Evolutionary conservation across 2,888 invertebrate genomes (phyloP).

Genomic region (Drosophila algonquin): DNA sequence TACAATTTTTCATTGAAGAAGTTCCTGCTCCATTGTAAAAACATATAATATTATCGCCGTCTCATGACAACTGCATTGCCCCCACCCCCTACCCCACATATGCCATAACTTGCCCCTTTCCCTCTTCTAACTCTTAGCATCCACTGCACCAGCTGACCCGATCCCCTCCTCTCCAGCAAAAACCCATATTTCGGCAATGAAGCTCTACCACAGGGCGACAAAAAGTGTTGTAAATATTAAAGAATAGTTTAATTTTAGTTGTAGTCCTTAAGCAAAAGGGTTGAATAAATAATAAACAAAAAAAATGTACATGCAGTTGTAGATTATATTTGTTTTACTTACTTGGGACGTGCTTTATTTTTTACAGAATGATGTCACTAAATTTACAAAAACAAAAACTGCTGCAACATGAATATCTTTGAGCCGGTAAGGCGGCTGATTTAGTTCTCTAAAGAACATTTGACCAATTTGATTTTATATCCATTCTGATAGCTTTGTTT

Average conservation of each 20-base stretch:
- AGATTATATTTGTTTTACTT: not conserved
- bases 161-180: not conserved
- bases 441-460: too few relatives aligned
- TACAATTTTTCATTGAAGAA: conserved; percentile 10
- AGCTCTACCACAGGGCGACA: too few relatives aligned
- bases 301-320: conserved; percentile 33
- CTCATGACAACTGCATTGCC: not conserved
- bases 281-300: conserved; percentile 53
- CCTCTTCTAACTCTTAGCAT: not conserved
- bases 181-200: conserved; percentile 9
- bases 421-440: too few relatives aligned
- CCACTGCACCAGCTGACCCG: not conserved
- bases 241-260: conserved; percentile 52
- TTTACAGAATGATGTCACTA: not conserved
- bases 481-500: too few relatives aligned
- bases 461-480: too few relatives aligned
- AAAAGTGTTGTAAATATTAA: conserved; percentile 54
- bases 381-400: too few relatives aligned
- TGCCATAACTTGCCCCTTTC: conserved; percentile 8
- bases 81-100: too few relatives aligned
- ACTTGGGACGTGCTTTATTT: not conserved
- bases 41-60: not conserved
- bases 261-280: conserved; percentile 47
- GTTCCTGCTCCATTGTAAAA: not conserved
- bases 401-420: too few relatives aligned